phyloP scores from a whole-genome alignment of 2,888 invertebrate genomes.

The Hypomecis atomaria region DNA sequence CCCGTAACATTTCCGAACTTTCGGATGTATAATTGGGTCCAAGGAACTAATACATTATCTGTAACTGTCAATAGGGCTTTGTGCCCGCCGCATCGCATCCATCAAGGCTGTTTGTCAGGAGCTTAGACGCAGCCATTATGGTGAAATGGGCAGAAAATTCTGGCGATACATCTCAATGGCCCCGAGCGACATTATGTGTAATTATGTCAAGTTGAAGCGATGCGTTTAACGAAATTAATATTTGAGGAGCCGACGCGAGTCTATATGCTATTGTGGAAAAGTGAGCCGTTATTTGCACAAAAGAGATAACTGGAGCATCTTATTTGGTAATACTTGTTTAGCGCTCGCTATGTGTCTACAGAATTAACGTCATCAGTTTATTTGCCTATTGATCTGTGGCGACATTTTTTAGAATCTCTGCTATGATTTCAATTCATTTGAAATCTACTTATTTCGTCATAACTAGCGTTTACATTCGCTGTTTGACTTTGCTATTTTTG shows the following conservation, averaged over 20 bases:
- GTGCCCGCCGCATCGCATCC: constrained; percentile 69
- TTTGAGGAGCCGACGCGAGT: constrained; percentile 25
- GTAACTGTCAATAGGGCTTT: constrained; percentile 70
- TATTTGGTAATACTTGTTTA: constrained; percentile 29
- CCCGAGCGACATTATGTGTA: constrained; percentile 62
- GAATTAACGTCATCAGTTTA: constrained; percentile 6
- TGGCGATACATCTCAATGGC: constrained; percentile 67
- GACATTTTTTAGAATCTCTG: background rate
- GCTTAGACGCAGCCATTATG: constrained; percentile 61
- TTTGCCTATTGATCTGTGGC: constrained; percentile 14
- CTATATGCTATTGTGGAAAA: constrained; percentile 2
- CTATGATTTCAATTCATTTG: background rate
- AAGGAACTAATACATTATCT: constrained; percentile 33
- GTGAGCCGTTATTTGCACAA: constrained; percentile 23
- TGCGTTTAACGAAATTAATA: constrained; percentile 56
- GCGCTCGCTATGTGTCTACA: constrained; percentile 20
- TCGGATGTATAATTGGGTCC: constrained; percentile 63
- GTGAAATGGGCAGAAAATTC: constrained; percentile 78
- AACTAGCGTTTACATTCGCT: no score
- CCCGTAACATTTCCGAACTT: constrained; percentile 37
- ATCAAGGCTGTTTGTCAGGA: constrained; percentile 72
- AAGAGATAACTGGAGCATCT: constrained; percentile 32
- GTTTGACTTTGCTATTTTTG: no score
- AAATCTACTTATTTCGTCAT: background rate
- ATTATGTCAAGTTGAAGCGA: constrained; percentile 62